phyloP scores from a whole-genome alignment of 2,888 invertebrate genomes.

The Heterodera filipjevi region DNA sequence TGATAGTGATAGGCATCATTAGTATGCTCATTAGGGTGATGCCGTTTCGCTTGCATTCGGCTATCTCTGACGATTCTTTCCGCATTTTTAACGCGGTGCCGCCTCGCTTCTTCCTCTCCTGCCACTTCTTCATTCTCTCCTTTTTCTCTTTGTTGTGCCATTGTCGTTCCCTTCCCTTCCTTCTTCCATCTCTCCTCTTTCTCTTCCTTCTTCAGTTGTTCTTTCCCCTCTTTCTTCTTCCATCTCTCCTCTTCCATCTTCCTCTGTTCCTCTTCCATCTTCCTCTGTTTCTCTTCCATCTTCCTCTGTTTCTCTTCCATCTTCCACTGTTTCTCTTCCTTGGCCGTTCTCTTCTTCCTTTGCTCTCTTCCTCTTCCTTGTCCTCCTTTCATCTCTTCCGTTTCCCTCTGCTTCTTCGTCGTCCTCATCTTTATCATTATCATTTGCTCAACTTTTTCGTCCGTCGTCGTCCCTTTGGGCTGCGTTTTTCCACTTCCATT shows the following conservation, averaged over 20 bases:
- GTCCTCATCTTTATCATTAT: neutral
- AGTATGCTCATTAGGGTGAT: no score
- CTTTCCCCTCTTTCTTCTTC: neutral
- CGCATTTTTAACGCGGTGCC: no score
- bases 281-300: neutral
- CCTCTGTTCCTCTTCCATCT: neutral
- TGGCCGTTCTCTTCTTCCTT: neutral
- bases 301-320: neutral
- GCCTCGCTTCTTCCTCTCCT: no score
- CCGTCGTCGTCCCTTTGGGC: constrained; percentile 8
- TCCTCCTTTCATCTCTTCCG: neutral
- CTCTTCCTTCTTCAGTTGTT: neutral
- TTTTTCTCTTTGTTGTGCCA: neutral
- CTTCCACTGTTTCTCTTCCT: neutral
- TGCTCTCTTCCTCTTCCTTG: neutral
- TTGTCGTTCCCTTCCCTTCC: neutral
- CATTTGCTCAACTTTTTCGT: neutral
- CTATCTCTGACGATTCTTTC: neutral
- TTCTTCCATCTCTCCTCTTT: neutral
- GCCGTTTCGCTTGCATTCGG: neutral
- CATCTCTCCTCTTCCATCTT: neutral
- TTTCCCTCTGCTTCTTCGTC: neutral
- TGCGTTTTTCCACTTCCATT: constrained; percentile 27
- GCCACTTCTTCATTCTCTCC: no score
- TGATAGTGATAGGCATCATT: neutral